Evolutionary conservation across 2,113 vertebrate species (phyloP), one percentile per base, ranked within the genome.

Genomic region (Ifrita kowaldi): DNA sequence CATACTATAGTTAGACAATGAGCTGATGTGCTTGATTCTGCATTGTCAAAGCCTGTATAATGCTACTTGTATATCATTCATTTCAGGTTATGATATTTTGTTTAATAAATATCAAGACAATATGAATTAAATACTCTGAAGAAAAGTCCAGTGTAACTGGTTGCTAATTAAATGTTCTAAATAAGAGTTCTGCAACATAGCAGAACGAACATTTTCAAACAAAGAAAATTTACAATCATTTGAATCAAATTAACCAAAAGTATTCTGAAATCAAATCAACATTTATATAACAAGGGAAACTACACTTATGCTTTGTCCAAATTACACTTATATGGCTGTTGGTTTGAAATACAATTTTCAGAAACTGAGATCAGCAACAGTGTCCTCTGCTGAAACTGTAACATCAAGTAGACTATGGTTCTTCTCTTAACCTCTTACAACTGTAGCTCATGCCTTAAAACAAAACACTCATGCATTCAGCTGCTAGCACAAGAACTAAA

Each of bases 301-400:
- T 15, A 56, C 13, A 64, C 16, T 76, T 89, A 33, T 35, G 22
- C 27, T 83, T 50, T 69, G 27, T 35, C 49, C 52, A 67, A 87
- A 86, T 37, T n/a, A 59, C 19, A 46, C 4, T 88, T 75, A 47
- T 50, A 70, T 22, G 39, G 32, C 28, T 68, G 8, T 53, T 81
- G 22, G 68, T 49, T 75, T 91, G 73, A 96, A 95, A 96, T 33
- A 91, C 19, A 90, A 63, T 84, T 93, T 85, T 93, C 78, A 92
- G 81, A 96, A 92, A 96, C 17, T 70, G 81, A 89, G 74, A 97
- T 93, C 60, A 96, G 80, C 62, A 87, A 30, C 59, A 93, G 35
- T 60, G 59, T 83, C 75, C 50, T 49, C 56, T 75, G 59, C 81
- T 94, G 93, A 95, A 95, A 96, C 65, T 85, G 49, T 55, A 93